Conservation (phyloP, 2,888 invertebrate species). For the Atethmia centrago region DNA sequence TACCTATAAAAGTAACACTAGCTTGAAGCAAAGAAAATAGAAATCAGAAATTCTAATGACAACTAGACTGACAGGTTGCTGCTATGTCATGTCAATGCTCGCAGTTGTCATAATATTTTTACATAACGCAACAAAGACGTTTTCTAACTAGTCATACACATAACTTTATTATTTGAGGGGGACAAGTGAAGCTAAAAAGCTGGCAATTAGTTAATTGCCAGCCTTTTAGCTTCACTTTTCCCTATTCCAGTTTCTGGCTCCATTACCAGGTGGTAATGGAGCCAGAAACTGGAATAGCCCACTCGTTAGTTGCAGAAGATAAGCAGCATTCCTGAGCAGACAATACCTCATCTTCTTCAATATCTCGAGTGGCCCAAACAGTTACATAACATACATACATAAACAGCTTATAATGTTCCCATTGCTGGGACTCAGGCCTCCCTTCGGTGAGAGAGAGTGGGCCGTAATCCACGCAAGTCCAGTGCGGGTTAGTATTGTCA, state of each 20-base stretch:
- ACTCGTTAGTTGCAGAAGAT: neutral
- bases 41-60: conserved; percentile 7
- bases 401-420: no score
- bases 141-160: neutral
- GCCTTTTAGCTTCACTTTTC: no score
- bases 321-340: neutral
- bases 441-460: no score
- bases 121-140: conserved; percentile 8
- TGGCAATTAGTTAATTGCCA: no score
- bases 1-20: neutral
- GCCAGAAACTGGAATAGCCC: no score
- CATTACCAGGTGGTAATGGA: no score
- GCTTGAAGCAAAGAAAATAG: conserved; percentile 8
- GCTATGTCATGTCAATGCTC: conserved; percentile 3
- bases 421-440: no score
- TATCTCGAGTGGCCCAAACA: no score
- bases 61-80: conserved; percentile 6
- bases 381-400: neutral
- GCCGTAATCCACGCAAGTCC: no score
- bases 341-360: neutral
- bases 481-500: no score
- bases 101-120: conserved; percentile 9
- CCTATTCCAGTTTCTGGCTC: no score
- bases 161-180: neutral
- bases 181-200: no score